These are phyloP conservation scores for Rhadina sibilatrix DNA, from an alignment of 2,113 vertebrate species.

Conservation along the genomic window DNA sequence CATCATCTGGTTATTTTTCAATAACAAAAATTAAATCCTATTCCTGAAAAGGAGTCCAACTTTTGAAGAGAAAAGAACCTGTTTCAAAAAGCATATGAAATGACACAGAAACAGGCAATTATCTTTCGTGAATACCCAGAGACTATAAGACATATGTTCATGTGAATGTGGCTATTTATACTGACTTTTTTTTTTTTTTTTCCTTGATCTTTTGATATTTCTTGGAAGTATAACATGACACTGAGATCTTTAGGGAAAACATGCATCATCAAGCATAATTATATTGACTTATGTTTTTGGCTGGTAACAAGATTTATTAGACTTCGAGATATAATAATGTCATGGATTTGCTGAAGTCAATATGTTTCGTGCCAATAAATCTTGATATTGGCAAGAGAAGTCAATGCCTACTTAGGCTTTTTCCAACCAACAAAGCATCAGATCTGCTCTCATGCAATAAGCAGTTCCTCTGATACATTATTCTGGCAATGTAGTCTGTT, in stretches of 20 bases:
- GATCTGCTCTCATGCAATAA: constrained; percentile 21
- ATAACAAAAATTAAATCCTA: background rate
- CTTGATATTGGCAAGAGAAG: constrained; percentile 72
- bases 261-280: constrained; percentile 70
- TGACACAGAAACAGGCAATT: background rate
- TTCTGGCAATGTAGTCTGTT: constrained; percentile 45
- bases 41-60: background rate
- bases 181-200: background rate
- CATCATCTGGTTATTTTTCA: background rate
- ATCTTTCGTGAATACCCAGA: background rate
- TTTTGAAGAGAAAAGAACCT: background rate
- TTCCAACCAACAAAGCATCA: constrained; percentile 66
- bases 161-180: constrained; percentile 6
- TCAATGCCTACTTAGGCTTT: constrained; percentile 75
- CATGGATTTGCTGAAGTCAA: constrained; percentile 73
- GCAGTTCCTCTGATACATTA: constrained; percentile 25
- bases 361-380: constrained; percentile 75
- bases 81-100: background rate
- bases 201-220: constrained; percentile 61
- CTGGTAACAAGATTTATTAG: constrained; percentile 77
- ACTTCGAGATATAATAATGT: constrained; percentile 73
- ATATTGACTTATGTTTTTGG: constrained; percentile 72
- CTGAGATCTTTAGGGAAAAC: constrained; percentile 58
- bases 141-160: background rate
- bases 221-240: constrained; percentile 48